phyloP scores from a whole-genome alignment of 2,113 vertebrate species.

The Sarotherodon lohbergeri region DNA sequence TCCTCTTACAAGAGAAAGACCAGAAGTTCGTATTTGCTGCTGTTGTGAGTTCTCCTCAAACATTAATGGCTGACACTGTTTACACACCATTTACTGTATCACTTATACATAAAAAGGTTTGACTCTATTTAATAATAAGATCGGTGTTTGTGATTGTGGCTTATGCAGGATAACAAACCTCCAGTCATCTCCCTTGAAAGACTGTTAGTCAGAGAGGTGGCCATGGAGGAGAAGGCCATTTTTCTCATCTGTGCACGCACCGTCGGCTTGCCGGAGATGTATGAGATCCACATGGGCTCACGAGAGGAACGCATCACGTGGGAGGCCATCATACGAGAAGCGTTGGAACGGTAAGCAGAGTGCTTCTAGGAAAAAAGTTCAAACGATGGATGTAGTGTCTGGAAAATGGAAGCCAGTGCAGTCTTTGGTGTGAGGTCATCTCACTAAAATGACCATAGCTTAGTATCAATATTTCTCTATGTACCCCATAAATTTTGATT shows the following conservation, averaged over 20 bases:
- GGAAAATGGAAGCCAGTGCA: not conserved
- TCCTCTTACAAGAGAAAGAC: conserved; percentile 94
- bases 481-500: not conserved
- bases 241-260: conserved; percentile 85
- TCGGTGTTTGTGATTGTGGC: not conserved
- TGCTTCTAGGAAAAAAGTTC: not conserved
- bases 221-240: conserved; percentile 88
- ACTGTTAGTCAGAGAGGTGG: conserved; percentile 89
- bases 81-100: not conserved
- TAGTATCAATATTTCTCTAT: not conserved
- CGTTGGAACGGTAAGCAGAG: conserved; percentile 77
- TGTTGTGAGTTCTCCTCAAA: conserved; percentile 74
- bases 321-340: conserved; percentile 81
- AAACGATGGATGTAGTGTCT: not conserved
- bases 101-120: not conserved
- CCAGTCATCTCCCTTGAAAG: conserved; percentile 85
- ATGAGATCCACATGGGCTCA: conserved; percentile 84
- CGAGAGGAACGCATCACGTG: conserved; percentile 82
- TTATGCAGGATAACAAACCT: conserved; percentile 83
- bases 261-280: conserved; percentile 83
- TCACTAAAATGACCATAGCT: not conserved
- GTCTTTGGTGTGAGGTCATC: not conserved
- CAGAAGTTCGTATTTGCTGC: conserved; percentile 86
- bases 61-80: not conserved
- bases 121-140: not conserved